These are phyloP conservation scores for Helarctos malayanus DNA, from an alignment of 2,797 vertebrate genomes.

Conservation along the genomic window DNA sequence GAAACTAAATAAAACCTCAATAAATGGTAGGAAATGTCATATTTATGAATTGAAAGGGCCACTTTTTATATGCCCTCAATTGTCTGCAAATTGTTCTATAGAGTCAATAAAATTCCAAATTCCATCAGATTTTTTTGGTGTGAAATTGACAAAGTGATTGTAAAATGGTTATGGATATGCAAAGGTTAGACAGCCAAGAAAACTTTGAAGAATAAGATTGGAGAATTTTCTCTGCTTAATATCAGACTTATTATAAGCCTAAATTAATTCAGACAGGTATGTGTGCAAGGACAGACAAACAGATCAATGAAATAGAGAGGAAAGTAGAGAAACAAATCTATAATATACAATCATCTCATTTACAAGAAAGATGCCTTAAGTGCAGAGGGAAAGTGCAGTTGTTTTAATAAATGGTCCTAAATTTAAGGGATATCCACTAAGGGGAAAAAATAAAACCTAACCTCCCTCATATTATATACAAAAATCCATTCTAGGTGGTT, in stretches of 20 bases:
- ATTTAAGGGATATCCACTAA: background rate
- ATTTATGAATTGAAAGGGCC: background rate
- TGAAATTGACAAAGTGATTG: background rate
- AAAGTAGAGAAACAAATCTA: background rate
- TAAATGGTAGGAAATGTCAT: conserved; percentile 2
- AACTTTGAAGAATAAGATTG: background rate
- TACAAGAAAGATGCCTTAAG: background rate
- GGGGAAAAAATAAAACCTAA: background rate
- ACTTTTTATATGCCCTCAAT: background rate
- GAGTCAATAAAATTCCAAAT: conserved; percentile 2
- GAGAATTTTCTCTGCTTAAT: background rate
- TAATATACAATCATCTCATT: background rate
- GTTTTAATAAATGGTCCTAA: background rate
- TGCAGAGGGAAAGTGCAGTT: background rate
- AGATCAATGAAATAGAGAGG: background rate
- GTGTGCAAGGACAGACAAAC: background rate
- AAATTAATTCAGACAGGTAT: background rate
- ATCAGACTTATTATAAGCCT: background rate
- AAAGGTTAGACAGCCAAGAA: background rate
- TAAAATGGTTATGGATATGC: background rate
- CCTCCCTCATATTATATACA: background rate
- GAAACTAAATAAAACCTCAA: background rate
- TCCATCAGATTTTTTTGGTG: background rate
- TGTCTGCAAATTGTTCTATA: background rate
- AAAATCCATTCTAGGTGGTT: background rate